Evolutionary conservation across 2,113 vertebrate species (phyloP), one percentile per base, ranked within the genome.

Genomic region (Ochotona curzoniae): DNA sequence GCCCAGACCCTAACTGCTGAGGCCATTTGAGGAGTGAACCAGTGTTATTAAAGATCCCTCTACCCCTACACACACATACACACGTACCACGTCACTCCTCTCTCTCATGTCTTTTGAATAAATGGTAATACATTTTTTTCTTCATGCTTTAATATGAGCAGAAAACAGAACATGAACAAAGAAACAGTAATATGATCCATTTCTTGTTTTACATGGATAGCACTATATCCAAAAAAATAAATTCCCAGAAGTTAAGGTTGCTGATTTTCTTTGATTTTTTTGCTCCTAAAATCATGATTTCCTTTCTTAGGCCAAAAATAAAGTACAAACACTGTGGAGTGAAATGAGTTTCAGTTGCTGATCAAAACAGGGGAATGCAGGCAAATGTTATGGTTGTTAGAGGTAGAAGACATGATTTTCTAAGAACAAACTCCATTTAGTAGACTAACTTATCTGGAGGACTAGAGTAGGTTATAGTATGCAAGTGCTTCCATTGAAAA

Each of bases 361-460:
- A 80, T 61, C 9, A 12, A 61, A 13, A 23, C 38, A 61, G 66
- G 63, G 78, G 81, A 69, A 32, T 12, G 38, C 51, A 75, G 25
- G 38, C 51, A 75, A 18, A 38, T 92, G 38, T 63, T 51, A 51
- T 69, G 51, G 38, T 30, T 63, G 1, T 30, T 61, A 23, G 73
- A 86, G 44, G 17, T 69, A 28, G 60, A 44, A 26, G 11, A 35
- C 38, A 3, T 86, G n/a, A 92, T 61, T 23, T 63, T 86, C 32
- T 79, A 79, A 44, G 75, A 79, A 71, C 70, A 71, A 70, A 79
- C 64, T 86, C 49, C 79, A 18, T 86, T 92, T 79, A 18, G 64
- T 13, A 79, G 38, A 79, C 74, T 35, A 11, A 47, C 51, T 86
- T 63, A 23, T 79, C 35, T 61, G 64, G 21, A 47, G 54, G 54